Base-by-base conservation (phyloP, 2,888 invertebrate genomes). In the Cheilosia vulpina region DNA sequence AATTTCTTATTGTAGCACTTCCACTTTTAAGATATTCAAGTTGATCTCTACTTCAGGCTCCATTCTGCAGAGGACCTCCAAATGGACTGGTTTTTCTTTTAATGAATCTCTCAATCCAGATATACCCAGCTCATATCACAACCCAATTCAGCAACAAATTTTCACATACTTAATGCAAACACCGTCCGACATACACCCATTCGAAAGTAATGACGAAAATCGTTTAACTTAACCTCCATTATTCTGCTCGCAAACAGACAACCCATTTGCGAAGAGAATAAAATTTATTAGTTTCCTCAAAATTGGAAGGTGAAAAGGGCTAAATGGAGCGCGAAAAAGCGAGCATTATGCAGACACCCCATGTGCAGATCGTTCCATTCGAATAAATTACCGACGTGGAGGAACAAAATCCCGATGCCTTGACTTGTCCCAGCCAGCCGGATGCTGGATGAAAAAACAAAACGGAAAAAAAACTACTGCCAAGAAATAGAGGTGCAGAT, bases 251-350 rank as follows among this genome's bases (percentile, higher is more conserved):
- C 71, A 81, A 81, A 81, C 76, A 85, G 76, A 81, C 81, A 85
- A 77, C 63, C 81, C 81, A 85, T 85, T 80, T 75, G 52, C 52
- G 68, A 62, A 62, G 72, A 68, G 47, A 72, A 65, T 85, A 60
- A 81, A 85, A 85, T 85, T 85, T 85, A 81, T 85, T 85, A 72
- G 85, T 62, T 81, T 81, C 63, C 76, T 80, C 53, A 60, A 72
- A 73, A 77, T 81, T 38, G 72, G 31, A 60, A 77, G 68, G 60
- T 71, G 41, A 21, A 43, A 38, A 68, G 41, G 45, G 53, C 57
- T 41, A 65, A 63, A 62, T 47, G 72, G 47, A 78, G 31, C 60
- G 13, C 31, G 53, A 65, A 58, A 38, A 72, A 21, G 19, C 21
- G 15, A 69, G 53, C 62, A 68, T 71, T 78, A 62, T 82, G 55